Evolutionary conservation across 2,797 vertebrate species (phyloP).

Genomic region (Hypotaenidia okinawae): DNA sequence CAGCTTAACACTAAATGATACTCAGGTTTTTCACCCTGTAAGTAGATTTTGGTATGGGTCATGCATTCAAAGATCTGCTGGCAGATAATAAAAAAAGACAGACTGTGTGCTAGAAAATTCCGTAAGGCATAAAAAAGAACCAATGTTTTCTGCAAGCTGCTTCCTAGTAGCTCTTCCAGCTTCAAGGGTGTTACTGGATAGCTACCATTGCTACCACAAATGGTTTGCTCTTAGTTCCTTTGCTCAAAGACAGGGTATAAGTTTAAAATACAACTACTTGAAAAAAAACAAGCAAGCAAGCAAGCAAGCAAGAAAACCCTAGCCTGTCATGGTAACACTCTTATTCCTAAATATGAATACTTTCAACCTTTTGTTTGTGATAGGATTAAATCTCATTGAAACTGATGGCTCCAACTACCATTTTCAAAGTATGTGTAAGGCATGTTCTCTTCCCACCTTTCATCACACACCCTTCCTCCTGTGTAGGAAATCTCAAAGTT

Average conservation of each 20-base stretch:
- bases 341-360: not conserved
- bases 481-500: not conserved
- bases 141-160: not conserved
- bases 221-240: not conserved
- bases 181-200: not conserved
- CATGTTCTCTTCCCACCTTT: not conserved
- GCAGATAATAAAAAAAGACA: constrained; percentile 28
- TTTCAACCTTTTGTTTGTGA: not conserved
- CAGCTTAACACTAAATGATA: constrained; percentile 6
- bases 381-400: not conserved
- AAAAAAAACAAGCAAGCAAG: not conserved
- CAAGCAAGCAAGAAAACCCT: not conserved
- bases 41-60: constrained; percentile 18
- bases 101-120: constrained; percentile 34
- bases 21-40: constrained; percentile 23
- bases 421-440: not conserved
- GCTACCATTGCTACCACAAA: not conserved
- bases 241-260: not conserved
- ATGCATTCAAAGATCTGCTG: constrained; percentile 28
- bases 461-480: not conserved
- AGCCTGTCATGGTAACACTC: not conserved
- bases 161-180: not conserved
- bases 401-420: not conserved
- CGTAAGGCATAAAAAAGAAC: constrained; percentile 18
- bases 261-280: not conserved